Evolutionary conservation across 2,113 vertebrate genomes (phyloP).

Genomic region (Psilopogon haemacephalus): DNA sequence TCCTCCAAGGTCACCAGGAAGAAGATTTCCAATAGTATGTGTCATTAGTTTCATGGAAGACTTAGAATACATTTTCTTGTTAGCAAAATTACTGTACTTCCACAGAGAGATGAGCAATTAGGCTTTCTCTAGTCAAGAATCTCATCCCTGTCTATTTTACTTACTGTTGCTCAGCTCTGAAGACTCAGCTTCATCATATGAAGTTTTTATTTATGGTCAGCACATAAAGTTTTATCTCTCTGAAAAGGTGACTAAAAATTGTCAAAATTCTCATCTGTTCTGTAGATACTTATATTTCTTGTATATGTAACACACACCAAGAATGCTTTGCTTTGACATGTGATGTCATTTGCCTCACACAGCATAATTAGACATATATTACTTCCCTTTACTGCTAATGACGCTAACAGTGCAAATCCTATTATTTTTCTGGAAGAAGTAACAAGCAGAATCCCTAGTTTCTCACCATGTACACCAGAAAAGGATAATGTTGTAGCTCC

Average conservation of each 20-base stretch:
- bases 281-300: background rate
- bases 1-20: background rate
- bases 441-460: background rate
- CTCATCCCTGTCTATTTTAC: background rate
- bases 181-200: background rate
- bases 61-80: background rate
- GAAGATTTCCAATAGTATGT: background rate
- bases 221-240: background rate
- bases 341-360: background rate
- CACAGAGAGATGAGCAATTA: background rate
- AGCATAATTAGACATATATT: background rate
- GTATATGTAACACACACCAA: background rate
- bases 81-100: background rate
- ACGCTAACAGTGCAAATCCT: background rate
- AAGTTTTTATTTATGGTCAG: background rate
- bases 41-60: background rate
- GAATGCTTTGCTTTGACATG: background rate
- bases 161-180: background rate
- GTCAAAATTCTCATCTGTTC: background rate
- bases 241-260: constrained; percentile 2
- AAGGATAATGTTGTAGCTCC: background rate
- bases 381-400: background rate
- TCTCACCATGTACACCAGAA: background rate
- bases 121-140: background rate
- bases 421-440: background rate